phyloP scores from a whole-genome alignment of 2,797 vertebrate genomes.

The Cuculus canorus region DNA sequence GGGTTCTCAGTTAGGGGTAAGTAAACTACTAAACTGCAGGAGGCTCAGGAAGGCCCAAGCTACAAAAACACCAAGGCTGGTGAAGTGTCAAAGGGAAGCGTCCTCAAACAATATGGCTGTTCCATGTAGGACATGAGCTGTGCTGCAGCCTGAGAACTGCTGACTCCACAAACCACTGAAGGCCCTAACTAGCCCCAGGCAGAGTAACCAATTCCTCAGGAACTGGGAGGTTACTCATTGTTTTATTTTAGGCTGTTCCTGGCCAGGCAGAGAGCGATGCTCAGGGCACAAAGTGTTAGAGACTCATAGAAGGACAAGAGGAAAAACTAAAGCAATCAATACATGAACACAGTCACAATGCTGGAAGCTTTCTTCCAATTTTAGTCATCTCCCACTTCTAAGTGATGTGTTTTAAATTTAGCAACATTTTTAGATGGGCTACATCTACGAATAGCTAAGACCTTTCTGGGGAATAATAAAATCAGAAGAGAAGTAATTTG shows the following conservation, averaged over 20 bases:
- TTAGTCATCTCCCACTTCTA: background rate
- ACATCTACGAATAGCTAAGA: background rate
- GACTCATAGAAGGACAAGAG: background rate
- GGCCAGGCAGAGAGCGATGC: background rate
- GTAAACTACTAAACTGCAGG: background rate
- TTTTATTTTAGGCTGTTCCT: background rate
- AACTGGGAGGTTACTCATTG: background rate
- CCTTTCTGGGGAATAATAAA: rapidly evolving
- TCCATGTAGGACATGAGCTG: background rate
- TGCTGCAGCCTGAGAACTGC: background rate
- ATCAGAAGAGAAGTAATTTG: background rate
- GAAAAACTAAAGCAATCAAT: background rate
- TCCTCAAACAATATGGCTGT: rapidly evolving
- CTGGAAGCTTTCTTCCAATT: background rate
- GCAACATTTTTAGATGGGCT: background rate
- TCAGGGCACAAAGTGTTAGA: background rate
- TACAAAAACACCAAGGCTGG: background rate
- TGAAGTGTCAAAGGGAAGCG: background rate
- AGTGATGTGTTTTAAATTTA: background rate
- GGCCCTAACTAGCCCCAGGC: background rate
- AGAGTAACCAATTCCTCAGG: background rate
- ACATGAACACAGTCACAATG: rapidly evolving
- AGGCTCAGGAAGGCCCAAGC: background rate
- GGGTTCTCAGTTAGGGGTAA: background rate
- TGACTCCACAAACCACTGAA: background rate